Evolutionary conservation across 2,888 invertebrate genomes (phyloP).

Genomic region (Zeuzera pyrina): DNA sequence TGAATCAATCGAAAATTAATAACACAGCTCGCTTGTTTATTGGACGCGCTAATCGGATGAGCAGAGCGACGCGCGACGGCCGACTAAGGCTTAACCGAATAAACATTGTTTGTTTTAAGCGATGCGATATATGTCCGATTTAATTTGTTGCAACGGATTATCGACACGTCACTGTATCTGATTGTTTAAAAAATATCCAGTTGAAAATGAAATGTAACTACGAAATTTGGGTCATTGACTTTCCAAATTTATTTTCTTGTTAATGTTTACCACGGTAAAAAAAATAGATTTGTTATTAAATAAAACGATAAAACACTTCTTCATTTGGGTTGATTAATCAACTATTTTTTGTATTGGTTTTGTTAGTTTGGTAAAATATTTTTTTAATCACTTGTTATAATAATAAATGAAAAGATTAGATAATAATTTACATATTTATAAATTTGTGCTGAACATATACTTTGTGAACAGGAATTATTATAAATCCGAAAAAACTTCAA

Average conservation of each 20-base stretch:
- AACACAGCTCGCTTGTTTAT: constrained; percentile 43
- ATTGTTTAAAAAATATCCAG: neutral
- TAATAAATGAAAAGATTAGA: no score
- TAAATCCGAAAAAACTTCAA: no score
- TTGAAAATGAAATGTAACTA: neutral
- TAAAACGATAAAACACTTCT: no score
- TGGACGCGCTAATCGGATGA: constrained; percentile 53
- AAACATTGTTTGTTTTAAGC: constrained; percentile 30
- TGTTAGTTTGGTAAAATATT: no score
- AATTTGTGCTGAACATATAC: no score
- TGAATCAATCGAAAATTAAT: constrained; percentile 57
- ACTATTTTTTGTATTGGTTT: no score
- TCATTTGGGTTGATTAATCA: no score
- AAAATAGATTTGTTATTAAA: no score
- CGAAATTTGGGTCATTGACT: neutral
- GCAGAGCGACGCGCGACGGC: constrained; percentile 30
- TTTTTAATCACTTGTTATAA: no score
- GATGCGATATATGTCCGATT: constrained; percentile 15
- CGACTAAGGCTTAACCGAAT: constrained; percentile 25
- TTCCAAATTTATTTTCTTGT: neutral
- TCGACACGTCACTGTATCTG: neutral
- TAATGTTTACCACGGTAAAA: no score
- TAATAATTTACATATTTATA: no score
- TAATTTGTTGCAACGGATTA: neutral
- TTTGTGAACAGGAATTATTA: no score